Percentiles rank a stretch among this genome's conserved stretches.
phyloP scores from a whole-genome alignment of 2,888 invertebrate genomes.

The Drosophila prolongata region DNA sequence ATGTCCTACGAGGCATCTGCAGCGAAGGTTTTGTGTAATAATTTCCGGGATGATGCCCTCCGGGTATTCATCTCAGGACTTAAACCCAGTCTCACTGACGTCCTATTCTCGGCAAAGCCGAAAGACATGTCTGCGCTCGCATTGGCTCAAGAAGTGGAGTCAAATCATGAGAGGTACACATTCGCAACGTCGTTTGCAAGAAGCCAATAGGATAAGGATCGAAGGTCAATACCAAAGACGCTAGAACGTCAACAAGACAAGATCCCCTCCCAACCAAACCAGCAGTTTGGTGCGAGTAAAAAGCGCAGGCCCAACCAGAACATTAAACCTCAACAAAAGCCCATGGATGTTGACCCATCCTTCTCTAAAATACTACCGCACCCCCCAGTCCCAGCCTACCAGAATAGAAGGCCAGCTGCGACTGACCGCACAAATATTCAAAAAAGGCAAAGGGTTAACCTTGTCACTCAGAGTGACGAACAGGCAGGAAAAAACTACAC shows the following conservation, averaged over 20 bases:
- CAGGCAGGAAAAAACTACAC: no score
- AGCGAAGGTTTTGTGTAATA: neutral
- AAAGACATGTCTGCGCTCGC: constrained; percentile 22
- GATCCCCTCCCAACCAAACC: neutral
- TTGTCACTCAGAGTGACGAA: no score
- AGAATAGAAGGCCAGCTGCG: no score
- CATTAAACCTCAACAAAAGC: neutral
- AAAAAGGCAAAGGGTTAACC: no score
- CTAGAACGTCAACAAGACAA: neutral
- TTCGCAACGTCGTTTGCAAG: neutral
- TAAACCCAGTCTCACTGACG: constrained; percentile 17
- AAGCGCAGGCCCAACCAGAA: neutral
- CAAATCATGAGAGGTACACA: constrained; percentile 12
- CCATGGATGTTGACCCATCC: no score
- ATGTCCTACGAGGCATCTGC: neutral
- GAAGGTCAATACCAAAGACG: neutral
- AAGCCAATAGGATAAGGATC: no score
- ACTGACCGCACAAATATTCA: no score
- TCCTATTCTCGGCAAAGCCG: constrained; percentile 20
- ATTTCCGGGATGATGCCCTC: neutral
- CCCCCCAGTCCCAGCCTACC: no score
- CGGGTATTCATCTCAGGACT: constrained; percentile 4
- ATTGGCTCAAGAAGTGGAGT: constrained; percentile 20
- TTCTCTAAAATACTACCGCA: no score
- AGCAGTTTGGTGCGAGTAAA: neutral